Evolutionary conservation across 2,888 invertebrate genomes (phyloP).

Genomic region (Parnassius orleans): DNA sequence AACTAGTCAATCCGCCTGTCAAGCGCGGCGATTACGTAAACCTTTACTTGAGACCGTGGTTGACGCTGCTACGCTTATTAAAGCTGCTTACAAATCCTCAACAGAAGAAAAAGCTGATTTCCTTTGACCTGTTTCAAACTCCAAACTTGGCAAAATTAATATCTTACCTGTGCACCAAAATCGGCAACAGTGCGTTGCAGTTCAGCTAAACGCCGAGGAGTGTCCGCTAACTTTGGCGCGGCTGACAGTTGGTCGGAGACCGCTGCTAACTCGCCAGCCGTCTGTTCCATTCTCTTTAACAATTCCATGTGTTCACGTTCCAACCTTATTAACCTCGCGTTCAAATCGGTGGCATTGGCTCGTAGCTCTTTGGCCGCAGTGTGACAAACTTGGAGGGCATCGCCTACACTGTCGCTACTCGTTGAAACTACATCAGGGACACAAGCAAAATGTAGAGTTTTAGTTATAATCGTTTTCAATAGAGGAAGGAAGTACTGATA

Average conservation of each 20-base stretch:
- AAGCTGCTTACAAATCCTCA: no score
- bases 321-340: conserved; percentile 78
- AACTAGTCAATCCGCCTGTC: no score
- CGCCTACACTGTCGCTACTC: conserved; percentile 85
- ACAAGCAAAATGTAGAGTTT: no score
- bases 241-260: conserved; percentile 81
- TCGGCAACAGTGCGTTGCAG: conserved; percentile 79
- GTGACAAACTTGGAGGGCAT: conserved; percentile 86
- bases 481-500: no score
- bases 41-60: no score
- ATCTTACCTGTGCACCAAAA: conserved; percentile 81
- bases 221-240: conserved; percentile 81
- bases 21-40: no score
- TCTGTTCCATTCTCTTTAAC: conserved; percentile 56
- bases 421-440: conserved; percentile 78
- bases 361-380: conserved; percentile 84
- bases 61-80: no score
- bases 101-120: no score
- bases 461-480: no score
- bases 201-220: conserved; percentile 78
- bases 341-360: conserved; percentile 84
- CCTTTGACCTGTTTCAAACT: no score
- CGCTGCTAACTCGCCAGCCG: conserved; percentile 70
- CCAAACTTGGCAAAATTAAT: not conserved
- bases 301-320: conserved; percentile 76